These are phyloP conservation scores for Pleuronectes platessa DNA, from an alignment of 2,113 vertebrate genomes.

Conservation along the genomic window DNA sequence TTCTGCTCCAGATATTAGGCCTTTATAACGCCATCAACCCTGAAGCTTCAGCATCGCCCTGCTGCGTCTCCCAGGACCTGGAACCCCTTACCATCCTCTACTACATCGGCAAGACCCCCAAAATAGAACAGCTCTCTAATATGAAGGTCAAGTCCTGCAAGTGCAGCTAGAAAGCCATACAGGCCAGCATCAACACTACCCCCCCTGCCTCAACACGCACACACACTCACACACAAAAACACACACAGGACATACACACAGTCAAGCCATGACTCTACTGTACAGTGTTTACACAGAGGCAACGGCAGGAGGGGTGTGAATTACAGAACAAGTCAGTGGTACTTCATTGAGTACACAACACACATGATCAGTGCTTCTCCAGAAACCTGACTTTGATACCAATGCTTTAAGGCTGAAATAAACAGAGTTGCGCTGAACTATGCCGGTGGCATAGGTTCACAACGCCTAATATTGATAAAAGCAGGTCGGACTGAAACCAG, in stretches of 20 bases:
- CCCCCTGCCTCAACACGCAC: neutral
- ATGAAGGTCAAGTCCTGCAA: constrained; percentile 99
- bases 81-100: constrained; percentile 98
- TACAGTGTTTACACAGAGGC: constrained; percentile 18
- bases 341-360: constrained; percentile 40
- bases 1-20: constrained; percentile 88
- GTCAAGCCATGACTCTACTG: constrained; percentile 17
- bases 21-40: constrained; percentile 97
- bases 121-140: constrained; percentile 98
- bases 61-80: constrained; percentile 96
- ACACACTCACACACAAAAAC: neutral
- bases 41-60: constrained; percentile 95
- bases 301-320: constrained; percentile 17
- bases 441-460: neutral
- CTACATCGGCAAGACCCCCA: constrained; percentile 96
- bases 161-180: constrained; percentile 89
- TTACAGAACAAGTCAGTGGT: constrained; percentile 17
- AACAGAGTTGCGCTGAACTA: neutral
- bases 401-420: constrained; percentile 1
- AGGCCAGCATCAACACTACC: constrained; percentile 12
- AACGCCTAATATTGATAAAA: neutral
- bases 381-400: constrained; percentile 28
- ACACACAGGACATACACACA: neutral
- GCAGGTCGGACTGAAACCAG: no score
- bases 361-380: constrained; percentile 14